These are phyloP conservation scores for Dicroscelio sp. DNA, from an alignment of 2,888 invertebrate genomes.

Conservation along the genomic window DNA sequence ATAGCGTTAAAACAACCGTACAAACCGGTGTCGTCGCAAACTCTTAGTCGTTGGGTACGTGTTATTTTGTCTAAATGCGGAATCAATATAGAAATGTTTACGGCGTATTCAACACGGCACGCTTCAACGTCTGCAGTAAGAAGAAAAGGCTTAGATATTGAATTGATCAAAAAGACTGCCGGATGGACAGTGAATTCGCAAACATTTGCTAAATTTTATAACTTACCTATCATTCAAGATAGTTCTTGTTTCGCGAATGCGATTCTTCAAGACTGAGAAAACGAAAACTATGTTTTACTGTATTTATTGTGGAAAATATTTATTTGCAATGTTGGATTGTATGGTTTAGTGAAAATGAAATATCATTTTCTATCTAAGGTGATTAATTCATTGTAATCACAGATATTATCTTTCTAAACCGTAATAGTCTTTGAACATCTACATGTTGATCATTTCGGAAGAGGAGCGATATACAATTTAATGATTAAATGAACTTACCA, in stretches of 20 bases:
- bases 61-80: not conserved
- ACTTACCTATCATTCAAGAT: constrained; percentile 25
- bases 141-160: constrained; percentile 47
- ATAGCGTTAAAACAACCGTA: not conserved
- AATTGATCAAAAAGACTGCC: constrained; percentile 55
- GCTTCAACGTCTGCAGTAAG: constrained; percentile 61
- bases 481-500: constrained; percentile 24
- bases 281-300: not conserved
- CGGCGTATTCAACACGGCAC: constrained; percentile 44
- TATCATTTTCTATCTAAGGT: not conserved
- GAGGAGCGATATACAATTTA: no score
- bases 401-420: not conserved
- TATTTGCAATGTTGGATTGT: not conserved
- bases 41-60: not conserved
- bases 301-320: not conserved
- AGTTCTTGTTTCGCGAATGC: constrained; percentile 8
- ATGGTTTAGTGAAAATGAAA: not conserved
- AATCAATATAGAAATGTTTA: constrained; percentile 9
- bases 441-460: constrained; percentile 44
- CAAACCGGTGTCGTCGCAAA: not conserved
- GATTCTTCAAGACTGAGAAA: not conserved
- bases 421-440: constrained; percentile 50
- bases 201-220: constrained; percentile 60
- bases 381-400: not conserved
- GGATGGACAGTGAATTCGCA: constrained; percentile 47